Percentiles rank a stretch among this genome's conserved stretches.
Conservation (phyloP, 2,113 vertebrate species). For the Pipra filicauda region DNA sequence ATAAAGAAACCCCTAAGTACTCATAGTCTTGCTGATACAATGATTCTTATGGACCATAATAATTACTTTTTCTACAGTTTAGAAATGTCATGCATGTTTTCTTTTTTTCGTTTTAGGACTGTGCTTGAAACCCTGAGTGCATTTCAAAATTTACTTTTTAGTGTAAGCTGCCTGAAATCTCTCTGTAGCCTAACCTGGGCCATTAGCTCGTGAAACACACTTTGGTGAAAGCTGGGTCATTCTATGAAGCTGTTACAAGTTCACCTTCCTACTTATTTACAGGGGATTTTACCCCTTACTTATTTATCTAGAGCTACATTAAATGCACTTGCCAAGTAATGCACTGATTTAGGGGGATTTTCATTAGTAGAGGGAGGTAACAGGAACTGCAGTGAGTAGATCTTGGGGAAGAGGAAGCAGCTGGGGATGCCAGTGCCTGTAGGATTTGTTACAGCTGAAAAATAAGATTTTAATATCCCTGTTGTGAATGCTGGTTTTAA, state of each 20-base stretch:
- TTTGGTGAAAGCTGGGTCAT: background rate
- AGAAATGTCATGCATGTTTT: background rate
- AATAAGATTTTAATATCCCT: background rate
- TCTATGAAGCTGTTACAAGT: background rate
- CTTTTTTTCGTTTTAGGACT: background rate
- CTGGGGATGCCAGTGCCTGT: background rate
- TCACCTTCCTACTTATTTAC: background rate
- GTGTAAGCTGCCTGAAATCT: background rate
- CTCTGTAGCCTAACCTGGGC: background rate
- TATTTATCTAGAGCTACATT: background rate
- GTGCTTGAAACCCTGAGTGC: background rate
- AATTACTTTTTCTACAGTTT: background rate
- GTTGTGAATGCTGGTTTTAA: conserved; percentile 21
- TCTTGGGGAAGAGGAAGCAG: conserved; percentile 19
- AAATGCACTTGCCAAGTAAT: background rate
- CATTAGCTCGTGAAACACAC: background rate
- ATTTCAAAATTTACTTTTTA: background rate
- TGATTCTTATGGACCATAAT: background rate
- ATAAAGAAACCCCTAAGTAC: background rate
- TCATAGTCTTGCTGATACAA: background rate
- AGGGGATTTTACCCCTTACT: background rate
- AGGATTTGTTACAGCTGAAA: conserved; percentile 9
- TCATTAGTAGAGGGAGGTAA: background rate
- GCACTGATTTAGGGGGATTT: background rate
- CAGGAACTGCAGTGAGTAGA: conserved; percentile 15